Conservation (phyloP, 64 coral and sea anemone species). For the Catalaphyllia jardinei region DNA sequence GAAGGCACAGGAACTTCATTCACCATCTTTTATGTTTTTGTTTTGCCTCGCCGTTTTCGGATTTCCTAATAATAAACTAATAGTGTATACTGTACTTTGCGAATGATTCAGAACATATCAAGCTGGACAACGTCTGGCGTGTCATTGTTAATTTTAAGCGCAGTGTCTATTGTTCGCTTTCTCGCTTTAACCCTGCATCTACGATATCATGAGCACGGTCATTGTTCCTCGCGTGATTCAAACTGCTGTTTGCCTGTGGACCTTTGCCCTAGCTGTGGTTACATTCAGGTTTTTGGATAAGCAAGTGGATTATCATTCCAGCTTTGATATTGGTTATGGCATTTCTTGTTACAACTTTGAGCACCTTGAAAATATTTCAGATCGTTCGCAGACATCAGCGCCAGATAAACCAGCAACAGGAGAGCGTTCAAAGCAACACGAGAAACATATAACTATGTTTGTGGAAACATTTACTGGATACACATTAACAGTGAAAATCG, state of each 20-base stretch:
- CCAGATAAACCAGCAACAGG: neutral
- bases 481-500: neutral
- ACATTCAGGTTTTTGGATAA: neutral
- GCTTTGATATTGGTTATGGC: neutral
- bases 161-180: constrained; percentile 48
- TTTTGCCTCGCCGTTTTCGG: constrained; percentile 43
- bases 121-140: constrained; percentile 30
- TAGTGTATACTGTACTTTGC: constrained; percentile 22
- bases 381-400: constrained; percentile 46
- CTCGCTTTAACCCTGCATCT: constrained; percentile 53
- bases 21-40: constrained; percentile 46
- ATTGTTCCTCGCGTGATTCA: constrained; percentile 19
- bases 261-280: neutral
- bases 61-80: no score
- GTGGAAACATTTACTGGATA: constrained; percentile 26
- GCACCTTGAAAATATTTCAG: constrained; percentile 28
- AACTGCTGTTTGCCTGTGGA: constrained; percentile 13
- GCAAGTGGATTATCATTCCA: neutral
- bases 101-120: constrained; percentile 37
- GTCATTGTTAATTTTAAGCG: constrained; percentile 41
- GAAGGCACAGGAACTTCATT: constrained; percentile 14
- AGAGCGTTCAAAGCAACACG: neutral
- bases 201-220: constrained; percentile 26
- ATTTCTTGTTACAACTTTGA: neutral
- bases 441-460: neutral